phyloP scores from a whole-genome alignment of 2,797 vertebrate genomes.

The Paedocypris micromegethes region DNA sequence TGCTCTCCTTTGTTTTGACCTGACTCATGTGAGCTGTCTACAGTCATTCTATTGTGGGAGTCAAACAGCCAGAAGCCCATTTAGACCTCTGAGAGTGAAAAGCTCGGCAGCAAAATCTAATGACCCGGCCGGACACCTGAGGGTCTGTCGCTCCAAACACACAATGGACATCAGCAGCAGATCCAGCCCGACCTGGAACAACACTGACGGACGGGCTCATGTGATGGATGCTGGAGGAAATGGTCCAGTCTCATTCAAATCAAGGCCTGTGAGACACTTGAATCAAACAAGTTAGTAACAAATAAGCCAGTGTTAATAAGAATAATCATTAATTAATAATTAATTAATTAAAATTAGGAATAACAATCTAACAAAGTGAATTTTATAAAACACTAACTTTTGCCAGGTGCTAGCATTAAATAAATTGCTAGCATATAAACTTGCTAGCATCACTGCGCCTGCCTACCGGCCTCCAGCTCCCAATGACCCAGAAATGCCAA shows the following conservation, averaged over 20 bases:
- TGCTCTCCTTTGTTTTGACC: slow-evolving; percentile 19
- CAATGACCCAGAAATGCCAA: no score
- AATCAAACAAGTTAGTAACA: no score
- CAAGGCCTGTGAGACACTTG: no score
- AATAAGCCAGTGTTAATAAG: no score
- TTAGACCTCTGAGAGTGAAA: slow-evolving; percentile 22
- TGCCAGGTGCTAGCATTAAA: no score
- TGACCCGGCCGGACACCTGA: slow-evolving; percentile 24
- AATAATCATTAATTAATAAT: no score
- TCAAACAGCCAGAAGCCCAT: slow-evolving; percentile 21
- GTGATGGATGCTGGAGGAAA: not conserved
- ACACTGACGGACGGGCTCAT: slow-evolving; percentile 1
- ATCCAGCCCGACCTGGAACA: not conserved
- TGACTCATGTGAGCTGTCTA: slow-evolving; percentile 27
- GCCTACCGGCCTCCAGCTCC: no score
- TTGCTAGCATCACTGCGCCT: no score
- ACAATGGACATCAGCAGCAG: slow-evolving; percentile 20
- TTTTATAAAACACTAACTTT: no score
- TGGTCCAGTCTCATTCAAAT: not conserved
- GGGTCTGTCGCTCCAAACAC: slow-evolving; percentile 4
- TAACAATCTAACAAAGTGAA: no score
- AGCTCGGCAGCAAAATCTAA: slow-evolving; percentile 11
- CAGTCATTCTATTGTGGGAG: slow-evolving; percentile 17
- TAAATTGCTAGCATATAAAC: no score
- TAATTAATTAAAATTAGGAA: no score